Conservation (phyloP, 2,888 invertebrate species). For the Hirtodrosophila alboralis region DNA sequence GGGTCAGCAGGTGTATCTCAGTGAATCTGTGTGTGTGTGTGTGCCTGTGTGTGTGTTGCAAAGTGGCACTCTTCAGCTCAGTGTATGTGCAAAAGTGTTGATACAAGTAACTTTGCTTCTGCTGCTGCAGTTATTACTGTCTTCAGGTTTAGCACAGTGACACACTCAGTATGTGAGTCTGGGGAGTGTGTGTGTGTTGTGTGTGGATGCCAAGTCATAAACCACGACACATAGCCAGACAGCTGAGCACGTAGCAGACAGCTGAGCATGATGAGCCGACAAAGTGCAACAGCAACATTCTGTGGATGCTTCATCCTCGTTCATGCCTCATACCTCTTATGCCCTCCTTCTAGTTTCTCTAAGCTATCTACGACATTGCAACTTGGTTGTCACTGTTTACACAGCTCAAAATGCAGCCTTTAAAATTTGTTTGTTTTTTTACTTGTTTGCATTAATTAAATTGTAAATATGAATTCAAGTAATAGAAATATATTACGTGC, state of each 20-base stretch:
- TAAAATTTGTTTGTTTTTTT: slow-evolving; percentile 26
- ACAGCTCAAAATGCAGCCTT: slow-evolving; percentile 42
- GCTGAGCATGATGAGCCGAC: slow-evolving; percentile 74
- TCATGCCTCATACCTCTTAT: neutral
- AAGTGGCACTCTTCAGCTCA: slow-evolving; percentile 62
- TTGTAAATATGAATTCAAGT: slow-evolving; percentile 13
- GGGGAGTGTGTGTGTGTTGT: slow-evolving; percentile 10
- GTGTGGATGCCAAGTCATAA: slow-evolving; percentile 42
- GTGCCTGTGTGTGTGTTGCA: slow-evolving; percentile 21
- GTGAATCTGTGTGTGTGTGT: slow-evolving; percentile 14
- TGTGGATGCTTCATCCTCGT: neutral
- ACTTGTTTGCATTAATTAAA: too few relatives aligned
- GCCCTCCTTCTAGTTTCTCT: neutral
- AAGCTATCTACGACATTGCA: slow-evolving; percentile 9
- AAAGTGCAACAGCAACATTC: slow-evolving; percentile 62
- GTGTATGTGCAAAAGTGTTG: slow-evolving; percentile 76
- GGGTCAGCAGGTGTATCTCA: slow-evolving; percentile 66
- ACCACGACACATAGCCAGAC: slow-evolving; percentile 42
- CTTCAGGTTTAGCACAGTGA: slow-evolving; percentile 60
- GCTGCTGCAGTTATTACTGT: slow-evolving; percentile 47
- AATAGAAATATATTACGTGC: too few relatives aligned
- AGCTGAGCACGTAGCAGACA: slow-evolving; percentile 69
- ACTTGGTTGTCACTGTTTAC: slow-evolving; percentile 30
- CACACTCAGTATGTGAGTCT: slow-evolving; percentile 53
- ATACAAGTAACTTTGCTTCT: slow-evolving; percentile 70